These are phyloP conservation scores for Atherix ibis DNA, from an alignment of 2,888 invertebrate genomes.

Conservation along the genomic window DNA sequence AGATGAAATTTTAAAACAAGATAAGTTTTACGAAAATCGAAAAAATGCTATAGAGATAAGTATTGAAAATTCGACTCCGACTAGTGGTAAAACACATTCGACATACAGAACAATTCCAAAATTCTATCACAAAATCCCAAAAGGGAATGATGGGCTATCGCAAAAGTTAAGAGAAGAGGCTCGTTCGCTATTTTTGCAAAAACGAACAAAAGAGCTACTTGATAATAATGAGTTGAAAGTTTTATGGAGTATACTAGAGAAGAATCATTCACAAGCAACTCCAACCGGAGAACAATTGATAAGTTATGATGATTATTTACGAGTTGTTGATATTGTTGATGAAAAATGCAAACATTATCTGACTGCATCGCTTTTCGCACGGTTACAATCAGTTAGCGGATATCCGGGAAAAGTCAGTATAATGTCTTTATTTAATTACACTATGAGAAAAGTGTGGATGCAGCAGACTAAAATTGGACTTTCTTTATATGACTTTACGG, in stretches of 20 bases:
- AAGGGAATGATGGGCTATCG: conserved; percentile 56
- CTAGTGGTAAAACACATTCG: no score
- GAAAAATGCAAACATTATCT: conserved; percentile 64
- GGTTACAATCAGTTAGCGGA: conserved; percentile 70
- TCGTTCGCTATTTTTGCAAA: conserved; percentile 70
- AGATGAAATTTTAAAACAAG: no score
- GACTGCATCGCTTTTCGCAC: conserved; percentile 73
- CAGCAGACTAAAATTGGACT: conserved; percentile 89
- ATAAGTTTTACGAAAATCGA: no score
- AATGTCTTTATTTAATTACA: conserved; percentile 83
- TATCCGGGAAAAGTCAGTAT: conserved; percentile 71
- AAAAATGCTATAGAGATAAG: no score
- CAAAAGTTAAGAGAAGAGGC: conserved; percentile 80
- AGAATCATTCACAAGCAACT: conserved; percentile 58
- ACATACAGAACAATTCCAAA: conserved; percentile 48
- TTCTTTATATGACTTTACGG: conserved; percentile 82
- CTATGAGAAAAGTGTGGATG: conserved; percentile 89
- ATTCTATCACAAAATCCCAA: conserved; percentile 62
- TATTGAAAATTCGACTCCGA: no score
- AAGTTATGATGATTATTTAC: conserved; percentile 69
- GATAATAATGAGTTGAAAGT: conserved; percentile 77
- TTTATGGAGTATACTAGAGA: conserved; percentile 70
- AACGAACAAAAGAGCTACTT: conserved; percentile 65
- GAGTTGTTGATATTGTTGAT: conserved; percentile 58
- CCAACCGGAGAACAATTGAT: conserved; percentile 68